Percentiles rank a stretch among this genome's conserved stretches.
These are phyloP conservation scores for Frieseomelitta varia DNA, from an alignment of 1,140 invertebrate genomes.

Conservation along the genomic window DNA sequence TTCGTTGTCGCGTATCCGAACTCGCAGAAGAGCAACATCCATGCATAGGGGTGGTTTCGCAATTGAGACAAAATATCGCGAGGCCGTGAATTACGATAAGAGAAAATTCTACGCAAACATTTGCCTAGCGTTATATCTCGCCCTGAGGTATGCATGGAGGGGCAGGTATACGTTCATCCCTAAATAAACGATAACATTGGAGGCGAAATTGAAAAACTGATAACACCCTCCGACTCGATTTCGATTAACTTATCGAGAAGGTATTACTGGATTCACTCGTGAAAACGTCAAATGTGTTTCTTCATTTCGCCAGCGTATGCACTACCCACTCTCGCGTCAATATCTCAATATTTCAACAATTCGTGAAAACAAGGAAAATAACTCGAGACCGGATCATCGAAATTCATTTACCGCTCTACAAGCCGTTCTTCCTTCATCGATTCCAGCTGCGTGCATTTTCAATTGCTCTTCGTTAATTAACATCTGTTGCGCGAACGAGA, in stretches of 20 bases:
- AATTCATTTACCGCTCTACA: background rate
- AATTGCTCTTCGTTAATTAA: background rate
- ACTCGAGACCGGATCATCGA: too few species aligned
- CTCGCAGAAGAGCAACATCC: background rate
- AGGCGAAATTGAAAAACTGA: slow-evolving; percentile 5
- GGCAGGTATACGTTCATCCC: background rate
- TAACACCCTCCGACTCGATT: background rate
- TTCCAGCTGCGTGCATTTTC: too few species aligned
- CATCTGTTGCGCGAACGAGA: background rate
- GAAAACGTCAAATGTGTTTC: background rate
- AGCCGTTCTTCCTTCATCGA: background rate
- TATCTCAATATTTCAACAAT: background rate
- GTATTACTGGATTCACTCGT: background rate
- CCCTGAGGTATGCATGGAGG: background rate
- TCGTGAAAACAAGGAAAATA: background rate
- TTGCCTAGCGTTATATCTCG: slow-evolving; percentile 52
- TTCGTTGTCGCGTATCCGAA: background rate
- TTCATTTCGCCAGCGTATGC: too few species aligned
- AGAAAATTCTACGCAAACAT: slow-evolving; percentile 66
- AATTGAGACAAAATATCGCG: slow-evolving; percentile 66
- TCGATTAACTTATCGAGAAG: background rate
- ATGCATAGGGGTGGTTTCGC: background rate
- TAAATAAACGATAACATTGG: slow-evolving; percentile 6
- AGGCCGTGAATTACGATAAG: slow-evolving; percentile 52
- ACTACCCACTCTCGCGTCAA: background rate